These are phyloP conservation scores for Aspidapion aeneum DNA, from an alignment of 2,888 invertebrate species.

Conservation along the genomic window DNA sequence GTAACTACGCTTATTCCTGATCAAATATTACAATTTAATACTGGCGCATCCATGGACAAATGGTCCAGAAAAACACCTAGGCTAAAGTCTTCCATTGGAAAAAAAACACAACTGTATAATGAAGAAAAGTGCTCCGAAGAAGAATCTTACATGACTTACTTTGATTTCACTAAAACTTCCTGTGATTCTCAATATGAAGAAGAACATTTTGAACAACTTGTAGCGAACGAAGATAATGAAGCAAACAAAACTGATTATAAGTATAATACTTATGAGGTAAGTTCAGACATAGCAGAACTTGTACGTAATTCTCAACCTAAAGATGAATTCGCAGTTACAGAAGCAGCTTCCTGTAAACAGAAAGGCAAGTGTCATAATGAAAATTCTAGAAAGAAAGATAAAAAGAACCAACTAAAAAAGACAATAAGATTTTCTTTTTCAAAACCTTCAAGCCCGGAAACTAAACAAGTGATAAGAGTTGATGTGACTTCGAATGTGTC, in stretches of 20 bases:
- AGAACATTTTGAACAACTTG: not conserved
- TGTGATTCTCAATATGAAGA: not conserved
- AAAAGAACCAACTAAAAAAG: constrained; percentile 33
- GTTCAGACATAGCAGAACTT: constrained; percentile 39
- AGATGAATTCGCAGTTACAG: constrained; percentile 2
- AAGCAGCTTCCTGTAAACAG: constrained; percentile 17
- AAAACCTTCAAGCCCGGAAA: constrained; percentile 44
- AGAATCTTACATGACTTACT: not conserved
- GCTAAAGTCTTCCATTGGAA: constrained; percentile 30
- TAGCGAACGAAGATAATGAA: not conserved
- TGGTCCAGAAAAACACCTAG: constrained; percentile 43
- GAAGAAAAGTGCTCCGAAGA: not conserved
- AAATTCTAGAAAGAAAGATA: constrained; percentile 20
- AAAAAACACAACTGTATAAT: not conserved
- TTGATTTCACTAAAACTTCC: not conserved
- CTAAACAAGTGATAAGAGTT: constrained; percentile 45
- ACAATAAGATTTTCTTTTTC: constrained; percentile 41
- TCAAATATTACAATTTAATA: constrained; percentile 31
- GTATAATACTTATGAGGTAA: not conserved
- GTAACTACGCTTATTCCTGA: not conserved
- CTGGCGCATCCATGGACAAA: constrained; percentile 39
- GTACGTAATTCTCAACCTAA: constrained; percentile 27
- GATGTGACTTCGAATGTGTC: constrained; percentile 45
- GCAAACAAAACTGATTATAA: not conserved
- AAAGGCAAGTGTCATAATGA: constrained; percentile 13